Base-by-base conservation (phyloP, 2,113 vertebrate genomes). In the Zosterops lateralis region DNA sequence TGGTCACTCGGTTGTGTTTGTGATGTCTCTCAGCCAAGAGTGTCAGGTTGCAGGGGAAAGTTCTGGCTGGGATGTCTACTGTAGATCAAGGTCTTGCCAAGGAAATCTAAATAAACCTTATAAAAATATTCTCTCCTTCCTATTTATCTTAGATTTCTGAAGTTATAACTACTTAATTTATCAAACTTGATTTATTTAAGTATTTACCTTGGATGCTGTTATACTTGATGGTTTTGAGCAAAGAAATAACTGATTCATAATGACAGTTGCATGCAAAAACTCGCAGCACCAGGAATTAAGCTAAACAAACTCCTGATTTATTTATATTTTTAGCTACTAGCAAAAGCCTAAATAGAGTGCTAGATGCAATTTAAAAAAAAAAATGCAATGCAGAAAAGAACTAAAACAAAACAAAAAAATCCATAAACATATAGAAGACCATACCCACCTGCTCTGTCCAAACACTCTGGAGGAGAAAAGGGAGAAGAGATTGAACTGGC, bases 1-100 rank as follows among this genome's bases (percentile, higher is more conserved):
- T 7, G 84, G 66, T 74, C 48, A 42, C 84, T 95, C 18, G 6
- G 45, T 95, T 82, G 79, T 97, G 95, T 97, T 96, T 97, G 91
- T 86, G 70, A 92, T 94, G 95, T 91, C 84, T 97, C 95, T 92
- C 89, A 93, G 96, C 97, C 96, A 97, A 97, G 88, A 97, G 95
- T 76, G 95, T 97, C 97, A 92, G 86, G 78, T 97, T 97, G 95
- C 97, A 96, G 68, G 76, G 74, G 89, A 93, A 90, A 91, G 92
- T 89, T 54, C 91, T 95, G 94, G 89, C 81, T 67, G 60, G 89
- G 89, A 86, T 93, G 88, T 93, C 95, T 95, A 68, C 85, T 96
- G 91, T 92, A 96, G 90, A 54, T 38, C 22, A 42, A 89, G 73
- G 18, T 90, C 77, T 94, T 97, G 96, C 97, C 96, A 97, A 95